Evolutionary conservation across 35 echinoderm and acorn worm species (phyloP).

Genomic region (Heliocidaris tuberculata): DNA sequence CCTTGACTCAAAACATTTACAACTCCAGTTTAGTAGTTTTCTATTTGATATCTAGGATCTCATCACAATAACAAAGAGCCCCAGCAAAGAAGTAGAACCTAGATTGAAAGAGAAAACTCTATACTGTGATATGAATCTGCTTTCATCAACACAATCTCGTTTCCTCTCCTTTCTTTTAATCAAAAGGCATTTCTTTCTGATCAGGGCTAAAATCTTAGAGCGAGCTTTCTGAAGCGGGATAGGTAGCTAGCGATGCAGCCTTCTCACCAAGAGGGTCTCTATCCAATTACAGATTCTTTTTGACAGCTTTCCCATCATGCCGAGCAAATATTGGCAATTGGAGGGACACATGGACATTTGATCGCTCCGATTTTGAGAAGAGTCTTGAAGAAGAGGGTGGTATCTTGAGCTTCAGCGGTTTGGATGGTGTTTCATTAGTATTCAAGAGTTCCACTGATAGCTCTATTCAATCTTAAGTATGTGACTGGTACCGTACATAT

Average conservation of each 20-base stretch:
- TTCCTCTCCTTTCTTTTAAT: not conserved
- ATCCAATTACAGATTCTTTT: conserved; percentile 46
- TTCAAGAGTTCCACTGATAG: conserved; percentile 26
- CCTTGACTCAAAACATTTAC: not conserved
- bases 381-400: not conserved
- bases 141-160: not conserved
- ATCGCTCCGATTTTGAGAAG: not conserved
- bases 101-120: not conserved
- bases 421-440: conserved; percentile 30
- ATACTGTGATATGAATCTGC: not conserved
- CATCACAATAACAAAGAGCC: not conserved
- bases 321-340: conserved; percentile 28
- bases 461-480: conserved; percentile 18
- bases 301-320: conserved; percentile 9
- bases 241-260: not conserved
- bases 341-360: not conserved
- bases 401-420: not conserved
- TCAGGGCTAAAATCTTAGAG: not conserved
- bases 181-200: not conserved
- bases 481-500: conserved; percentile 32
- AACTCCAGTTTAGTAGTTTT: not conserved
- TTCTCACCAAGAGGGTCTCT: not conserved
- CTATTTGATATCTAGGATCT: not conserved
- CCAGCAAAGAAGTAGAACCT: not conserved
- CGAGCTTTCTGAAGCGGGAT: not conserved